Evolutionary conservation across 2,888 invertebrate species (phyloP).

Genomic region (Leptarthrus brevirostris): DNA sequence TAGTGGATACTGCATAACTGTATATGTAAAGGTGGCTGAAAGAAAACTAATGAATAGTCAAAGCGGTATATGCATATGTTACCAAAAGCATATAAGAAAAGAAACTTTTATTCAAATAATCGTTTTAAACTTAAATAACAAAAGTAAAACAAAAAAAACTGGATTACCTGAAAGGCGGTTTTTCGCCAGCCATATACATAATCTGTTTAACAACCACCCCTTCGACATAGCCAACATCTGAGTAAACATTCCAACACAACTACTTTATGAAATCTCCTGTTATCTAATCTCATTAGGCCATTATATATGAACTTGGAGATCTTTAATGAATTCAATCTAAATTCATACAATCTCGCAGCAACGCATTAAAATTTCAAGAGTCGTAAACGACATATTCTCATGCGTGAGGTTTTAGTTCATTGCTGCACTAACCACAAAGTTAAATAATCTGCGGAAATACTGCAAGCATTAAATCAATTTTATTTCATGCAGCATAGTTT

Average conservation of each 20-base stretch:
- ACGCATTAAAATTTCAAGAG: conserved; percentile 16
- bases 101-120: too few species aligned
- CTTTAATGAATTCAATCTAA: conserved; percentile 23
- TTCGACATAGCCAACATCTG: background rate
- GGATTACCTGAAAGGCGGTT: too few species aligned
- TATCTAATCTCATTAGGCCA: conserved; percentile 17
- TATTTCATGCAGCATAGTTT: background rate
- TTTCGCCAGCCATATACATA: too few species aligned
- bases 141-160: too few species aligned
- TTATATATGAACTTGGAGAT: background rate
- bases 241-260: background rate
- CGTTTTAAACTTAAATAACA: too few species aligned
- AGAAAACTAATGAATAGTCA: too few species aligned
- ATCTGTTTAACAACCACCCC: too few species aligned
- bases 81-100: too few species aligned
- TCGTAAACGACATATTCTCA: background rate
- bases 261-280: background rate
- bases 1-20: too few species aligned
- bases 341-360: conserved; percentile 14
- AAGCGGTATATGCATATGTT: too few species aligned
- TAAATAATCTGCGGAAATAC: conserved; percentile 11
- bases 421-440: conserved; percentile 8
- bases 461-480: conserved; percentile 22
- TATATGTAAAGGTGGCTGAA: too few species aligned
- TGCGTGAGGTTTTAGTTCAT: too few species aligned